Evolutionary conservation across 30 jellyfish, hydroid and myxozoan genomes (phyloP), one percentile per base, ranked within the genome.

Genomic region (Chironex yamaguchii): DNA sequence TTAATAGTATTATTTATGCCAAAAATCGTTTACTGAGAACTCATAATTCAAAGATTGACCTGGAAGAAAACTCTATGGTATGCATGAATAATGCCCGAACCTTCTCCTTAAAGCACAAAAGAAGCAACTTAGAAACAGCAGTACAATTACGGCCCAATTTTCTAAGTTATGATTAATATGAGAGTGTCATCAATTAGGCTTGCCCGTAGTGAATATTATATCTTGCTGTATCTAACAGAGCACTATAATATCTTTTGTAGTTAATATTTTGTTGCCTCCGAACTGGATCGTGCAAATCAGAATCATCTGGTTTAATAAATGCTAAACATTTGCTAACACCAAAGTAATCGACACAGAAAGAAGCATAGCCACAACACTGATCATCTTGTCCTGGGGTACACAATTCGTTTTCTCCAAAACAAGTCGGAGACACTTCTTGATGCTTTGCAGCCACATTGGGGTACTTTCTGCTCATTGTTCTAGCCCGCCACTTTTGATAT

Each of bases 301-400:
- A 65, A 12, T 27, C 48, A 27, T 29, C 89, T 24, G 86, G 89
- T 73, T 36, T 74, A 30, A 28, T 85, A 62, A 53, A 89, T 1
- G 99, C 96, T 29, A 95, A 73, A 62, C 99, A 95, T 69, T 89
- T 89, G 0, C 97, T 92, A 4, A 80, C 86, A 13, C 99, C 99
- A 94, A 94, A 95, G 74, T 80, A 95, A 65, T 95, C 97, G 11
- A 90, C 92, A 50, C 99, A 95, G 50, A 76, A 95, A 23, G 97
- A 69, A 27, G 97, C 96, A 32, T 79, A 80, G 30, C 99, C 99
- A 65, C 99, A 95, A 49, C 99, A 95, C 36, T 89, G 97, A 22
- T 81, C 96, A 73, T 95, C 96, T 23, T 79, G 93, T 12, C 99
- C 97, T 17, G 68, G 63, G 54, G 89, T 97, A 74, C 99, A 95